Evolutionary conservation across 2,113 vertebrate genomes (phyloP).

Genomic region (Misgurnus anguillicaudatus): DNA sequence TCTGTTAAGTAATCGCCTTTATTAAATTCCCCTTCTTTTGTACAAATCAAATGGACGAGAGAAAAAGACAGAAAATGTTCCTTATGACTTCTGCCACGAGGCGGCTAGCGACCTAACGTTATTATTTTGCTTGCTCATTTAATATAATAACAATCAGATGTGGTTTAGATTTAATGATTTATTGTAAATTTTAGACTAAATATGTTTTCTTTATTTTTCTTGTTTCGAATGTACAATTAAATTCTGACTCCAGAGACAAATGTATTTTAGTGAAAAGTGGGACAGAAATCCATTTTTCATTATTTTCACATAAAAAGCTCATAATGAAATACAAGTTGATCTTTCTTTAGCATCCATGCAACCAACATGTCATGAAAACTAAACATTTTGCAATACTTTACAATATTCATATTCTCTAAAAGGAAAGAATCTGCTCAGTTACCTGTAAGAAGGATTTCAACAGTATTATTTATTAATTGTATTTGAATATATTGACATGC

Average conservation of each 20-base stretch:
- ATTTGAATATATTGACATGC: constrained; percentile 54
- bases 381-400: not conserved
- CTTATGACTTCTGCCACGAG: not conserved
- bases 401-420: constrained; percentile 12
- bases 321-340: constrained; percentile 21
- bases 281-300: constrained; percentile 21
- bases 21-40: constrained; percentile 59
- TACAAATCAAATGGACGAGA: constrained; percentile 56
- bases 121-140: constrained; percentile 40
- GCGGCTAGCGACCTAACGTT: not conserved
- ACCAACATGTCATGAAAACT: constrained; percentile 9
- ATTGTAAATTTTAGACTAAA: constrained; percentile 69
- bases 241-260: constrained; percentile 46
- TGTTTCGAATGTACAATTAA: constrained; percentile 44
- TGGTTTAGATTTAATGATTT: constrained; percentile 62
- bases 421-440: constrained; percentile 35
- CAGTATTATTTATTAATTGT: constrained; percentile 63
- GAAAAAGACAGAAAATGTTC: not conserved
- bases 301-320: constrained; percentile 17
- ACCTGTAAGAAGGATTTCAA: constrained; percentile 51
- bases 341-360: constrained; percentile 3
- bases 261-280: constrained; percentile 32
- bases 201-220: constrained; percentile 52
- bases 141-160: constrained; percentile 56
- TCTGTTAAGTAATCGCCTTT: constrained; percentile 50